Evolutionary conservation across 2,113 vertebrate species (phyloP).

Genomic region (Lota lota): DNA sequence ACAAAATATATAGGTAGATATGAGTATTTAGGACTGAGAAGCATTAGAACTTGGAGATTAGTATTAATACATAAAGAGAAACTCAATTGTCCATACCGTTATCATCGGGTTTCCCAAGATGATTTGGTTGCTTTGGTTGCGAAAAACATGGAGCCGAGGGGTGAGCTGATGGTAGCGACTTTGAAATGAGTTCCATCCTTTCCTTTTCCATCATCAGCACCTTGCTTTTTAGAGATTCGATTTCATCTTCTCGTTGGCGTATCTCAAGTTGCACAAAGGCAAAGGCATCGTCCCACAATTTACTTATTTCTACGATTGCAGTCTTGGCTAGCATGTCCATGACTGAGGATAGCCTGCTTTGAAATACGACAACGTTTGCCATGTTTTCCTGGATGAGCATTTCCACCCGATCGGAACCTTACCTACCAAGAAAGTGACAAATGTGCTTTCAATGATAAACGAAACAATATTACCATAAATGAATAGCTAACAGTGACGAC

Average conservation of each 20-base stretch:
- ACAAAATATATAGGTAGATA: no score
- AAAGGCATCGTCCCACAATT: constrained; percentile 71
- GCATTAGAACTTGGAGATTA: no score
- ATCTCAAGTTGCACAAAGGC: constrained; percentile 60
- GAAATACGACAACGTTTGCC: constrained; percentile 59
- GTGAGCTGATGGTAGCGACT: no score
- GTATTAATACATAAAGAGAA: no score
- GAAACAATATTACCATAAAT: background rate
- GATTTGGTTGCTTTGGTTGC: no score
- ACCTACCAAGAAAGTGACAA: background rate
- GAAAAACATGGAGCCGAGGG: no score
- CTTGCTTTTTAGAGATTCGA: constrained; percentile 58
- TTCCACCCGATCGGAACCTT: background rate
- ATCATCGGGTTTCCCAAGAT: no score
- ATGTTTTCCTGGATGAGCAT: constrained; percentile 32
- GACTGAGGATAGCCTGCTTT: constrained; percentile 63
- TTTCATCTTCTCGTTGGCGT: constrained; percentile 63
- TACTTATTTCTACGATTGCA: constrained; percentile 69
- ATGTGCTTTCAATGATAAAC: background rate
- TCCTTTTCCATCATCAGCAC: constrained; percentile 59
- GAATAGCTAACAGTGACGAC: background rate
- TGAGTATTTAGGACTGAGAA: no score
- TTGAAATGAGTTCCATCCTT: constrained; percentile 10
- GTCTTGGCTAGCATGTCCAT: constrained; percentile 69
- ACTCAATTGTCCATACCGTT: no score